Evolutionary conservation across 2,888 invertebrate species (phyloP), one percentile per base, ranked within the genome.

Genomic region (Thysanoteuthis rhombus): DNA sequence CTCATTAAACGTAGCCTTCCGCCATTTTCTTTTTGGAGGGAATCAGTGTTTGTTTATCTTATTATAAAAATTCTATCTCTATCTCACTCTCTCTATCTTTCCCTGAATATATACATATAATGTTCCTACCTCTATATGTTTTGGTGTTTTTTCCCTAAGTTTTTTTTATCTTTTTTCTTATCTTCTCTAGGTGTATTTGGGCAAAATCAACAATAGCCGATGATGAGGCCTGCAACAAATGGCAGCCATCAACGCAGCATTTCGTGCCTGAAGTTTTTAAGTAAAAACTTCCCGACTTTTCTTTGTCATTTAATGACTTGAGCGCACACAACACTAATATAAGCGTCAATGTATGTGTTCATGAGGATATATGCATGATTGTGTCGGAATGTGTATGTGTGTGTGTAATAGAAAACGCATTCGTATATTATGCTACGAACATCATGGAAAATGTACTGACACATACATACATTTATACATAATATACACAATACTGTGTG

Each of bases 121-220:
- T 25, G 25, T 22, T 0, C 6, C 0, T 25, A 1, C 25, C 0
- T 22, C 2, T 4, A 5, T 25, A 2, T 25, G 52, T 25, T 42
- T 42, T 42, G 25, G 25, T 52, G 25, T 52, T 5, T 52, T 52
- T 22, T 52, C 25, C 4, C 25, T 28, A 25, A 22, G 5, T 25
- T 22, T 25, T 52, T 52, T 22, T 6, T 52, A 3, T 22, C 5
- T 52, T 25, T 52, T 52, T 52, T 52, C 6, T 22, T 25, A 22
- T 22, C 22, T 22, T 22, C 22, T 52, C 52, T 52, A 22, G 52
- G 5, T 22, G 52, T 52, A 52, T 75, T 75, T 75, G n/a, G 75
- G n/a, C 16, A n/a, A 75, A 75, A 75, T n/a, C 75, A 75, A 75
- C 75, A 75, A 75, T 75, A n/a, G 75, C n/a, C 75, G 75, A 75